These are phyloP conservation scores for Gephyroberyx darwinii DNA, from an alignment of 2,797 vertebrate genomes.

Conservation along the genomic window DNA sequence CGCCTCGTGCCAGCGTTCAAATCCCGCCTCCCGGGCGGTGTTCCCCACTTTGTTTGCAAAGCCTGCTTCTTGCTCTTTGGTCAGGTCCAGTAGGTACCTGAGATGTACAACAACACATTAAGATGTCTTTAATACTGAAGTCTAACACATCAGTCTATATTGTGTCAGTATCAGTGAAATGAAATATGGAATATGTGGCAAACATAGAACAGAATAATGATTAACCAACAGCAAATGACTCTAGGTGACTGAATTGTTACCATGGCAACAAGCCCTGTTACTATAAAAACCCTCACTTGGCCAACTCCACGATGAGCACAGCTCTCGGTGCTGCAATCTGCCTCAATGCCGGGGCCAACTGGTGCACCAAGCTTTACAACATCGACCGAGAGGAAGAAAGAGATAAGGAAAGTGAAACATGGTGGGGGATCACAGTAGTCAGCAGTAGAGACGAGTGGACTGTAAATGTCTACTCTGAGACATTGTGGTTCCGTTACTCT, in stretches of 20 bases:
- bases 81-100: conserved; percentile 86
- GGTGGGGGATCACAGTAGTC: conserved; percentile 28
- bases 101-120: conserved; percentile 17
- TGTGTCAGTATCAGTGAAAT: not conserved
- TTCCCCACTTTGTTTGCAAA: conserved; percentile 72
- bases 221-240: conserved; percentile 13
- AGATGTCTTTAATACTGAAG: not conserved
- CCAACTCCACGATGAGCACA: conserved; percentile 82
- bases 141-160: too few species aligned
- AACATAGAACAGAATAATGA: conserved; percentile 10
- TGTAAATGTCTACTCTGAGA: not conserved
- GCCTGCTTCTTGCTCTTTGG: conserved; percentile 77
- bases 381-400: not conserved
- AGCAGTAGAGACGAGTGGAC: conserved; percentile 4
- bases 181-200: conserved; percentile 7
- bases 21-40: conserved; percentile 76
- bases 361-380: conserved; percentile 80
- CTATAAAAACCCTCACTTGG: conserved; percentile 82
- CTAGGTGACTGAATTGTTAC: conserved; percentile 50
- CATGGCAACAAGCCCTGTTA: conserved; percentile 66
- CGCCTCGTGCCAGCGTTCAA: conserved; percentile 56
- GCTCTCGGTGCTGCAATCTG: conserved; percentile 81
- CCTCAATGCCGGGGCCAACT: conserved; percentile 75
- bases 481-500: conserved; percentile 1
- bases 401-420: conserved; percentile 42